Base-by-base conservation (phyloP, 2,888 invertebrate species). In the Tachina fera region DNA sequence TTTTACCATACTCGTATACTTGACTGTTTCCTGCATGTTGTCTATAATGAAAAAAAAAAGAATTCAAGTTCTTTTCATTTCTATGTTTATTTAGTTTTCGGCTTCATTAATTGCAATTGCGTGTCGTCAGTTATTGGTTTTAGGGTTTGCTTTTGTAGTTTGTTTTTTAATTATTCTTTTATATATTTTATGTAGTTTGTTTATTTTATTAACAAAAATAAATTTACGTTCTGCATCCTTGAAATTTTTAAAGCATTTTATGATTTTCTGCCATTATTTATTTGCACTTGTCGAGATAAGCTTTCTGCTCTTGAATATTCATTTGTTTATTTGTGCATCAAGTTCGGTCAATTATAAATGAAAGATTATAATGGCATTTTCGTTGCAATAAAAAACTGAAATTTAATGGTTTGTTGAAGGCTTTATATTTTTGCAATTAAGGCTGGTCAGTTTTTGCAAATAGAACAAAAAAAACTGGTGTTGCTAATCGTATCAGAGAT, bases 81-180 rank as follows among this genome's bases (percentile, higher is more conserved):
- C 81, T 78, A 65, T 87, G 82, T 87, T 87, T 85, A 76, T 81
- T 84, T 80, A 82, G 76, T 80, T 84, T 86, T 84, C 78, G 81
- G 83, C 82, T 84, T 88, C 91, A 90, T 90, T 90, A 90, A 91
- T 90, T 90, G 91, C 91, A 91, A 91, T 90, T 90, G 90, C 90
- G 90, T 90, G 90, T 90, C 90, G 87, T 85, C 83, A 80, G 79
- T 83, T 86, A 86, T 86, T 83, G 86, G 67, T 79, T 86, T 74
- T 80, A 45, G 67, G 72, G 45, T 19, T 80, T 51, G 47, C 65
- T 70, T 53, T 56, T 75, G 41, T 74, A 68, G 56, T 77, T 67
- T 53, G n/a, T n/a, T 79, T 71, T 70, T 5, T 13, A 60, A 9
- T 19, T 49, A n/a, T 47, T 11, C 39, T 31, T n/a, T 39, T 60